Percentiles rank a stretch among this genome's conserved stretches.
Evolutionary conservation across 2,113 vertebrate species (phyloP).

Genomic region (Carollia perspicillata): DNA sequence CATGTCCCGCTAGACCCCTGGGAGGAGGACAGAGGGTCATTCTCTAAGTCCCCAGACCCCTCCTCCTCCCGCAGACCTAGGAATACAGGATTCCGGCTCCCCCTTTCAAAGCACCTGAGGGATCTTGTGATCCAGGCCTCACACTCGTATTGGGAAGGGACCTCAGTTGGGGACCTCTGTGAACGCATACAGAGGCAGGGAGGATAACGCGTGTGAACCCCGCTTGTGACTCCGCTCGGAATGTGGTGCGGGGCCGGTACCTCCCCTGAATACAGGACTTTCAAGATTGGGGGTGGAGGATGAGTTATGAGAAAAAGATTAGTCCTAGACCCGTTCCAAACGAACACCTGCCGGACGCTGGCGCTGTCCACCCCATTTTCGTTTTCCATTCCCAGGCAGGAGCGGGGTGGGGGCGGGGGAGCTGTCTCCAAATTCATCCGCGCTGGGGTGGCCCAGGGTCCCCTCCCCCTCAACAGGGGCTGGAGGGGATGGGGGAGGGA

Average conservation of each 20-base stretch:
- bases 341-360: neutral
- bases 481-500: neutral
- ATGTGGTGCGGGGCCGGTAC: neutral
- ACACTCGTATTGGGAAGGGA: neutral
- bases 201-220: neutral
- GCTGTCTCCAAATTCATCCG: neutral
- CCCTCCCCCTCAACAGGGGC: neutral
- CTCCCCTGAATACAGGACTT: neutral
- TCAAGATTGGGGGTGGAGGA: neutral
- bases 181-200: neutral
- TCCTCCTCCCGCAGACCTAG: neutral
- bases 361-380: neutral
- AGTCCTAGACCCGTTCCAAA: neutral
- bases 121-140: neutral
- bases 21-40: neutral
- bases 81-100: neutral
- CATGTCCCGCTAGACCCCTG: constrained; percentile 76
- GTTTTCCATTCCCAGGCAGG: neutral
- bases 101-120: neutral
- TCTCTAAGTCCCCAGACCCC: neutral
- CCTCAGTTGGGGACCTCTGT: neutral
- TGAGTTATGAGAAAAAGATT: neutral
- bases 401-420: too few species aligned
- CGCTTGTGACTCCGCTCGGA: neutral
- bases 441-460: neutral